phyloP scores from a whole-genome alignment of 2,113 vertebrate species.

The Hemichromis elongatus region DNA sequence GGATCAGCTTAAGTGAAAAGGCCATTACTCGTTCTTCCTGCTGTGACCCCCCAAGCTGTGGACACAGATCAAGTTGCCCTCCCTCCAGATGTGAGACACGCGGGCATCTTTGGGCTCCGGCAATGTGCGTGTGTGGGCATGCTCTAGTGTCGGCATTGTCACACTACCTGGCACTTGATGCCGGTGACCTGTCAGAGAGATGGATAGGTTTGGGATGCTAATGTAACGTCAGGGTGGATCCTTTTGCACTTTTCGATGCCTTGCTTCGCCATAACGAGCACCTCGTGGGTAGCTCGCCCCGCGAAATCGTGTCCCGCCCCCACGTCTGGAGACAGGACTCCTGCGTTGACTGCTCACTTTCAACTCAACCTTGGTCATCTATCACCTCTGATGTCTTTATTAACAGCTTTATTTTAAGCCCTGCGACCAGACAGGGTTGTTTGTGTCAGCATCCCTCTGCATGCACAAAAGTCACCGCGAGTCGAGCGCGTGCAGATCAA shows the following conservation, averaged over 20 bases:
- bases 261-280: slow-evolving; percentile 31
- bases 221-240: slow-evolving; percentile 56
- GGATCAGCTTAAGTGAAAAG: slow-evolving; percentile 67
- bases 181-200: slow-evolving; percentile 72
- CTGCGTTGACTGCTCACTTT: background rate
- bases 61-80: slow-evolving; percentile 58
- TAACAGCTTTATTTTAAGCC: slow-evolving; percentile 58
- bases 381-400: slow-evolving; percentile 48
- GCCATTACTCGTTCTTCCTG: slow-evolving; percentile 41
- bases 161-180: slow-evolving; percentile 68
- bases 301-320: background rate
- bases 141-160: slow-evolving; percentile 65
- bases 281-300: background rate
- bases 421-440: background rate
- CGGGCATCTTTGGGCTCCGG: slow-evolving; percentile 8
- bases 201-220: slow-evolving; percentile 56
- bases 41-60: slow-evolving; percentile 45
- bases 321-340: background rate
- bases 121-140: slow-evolving; percentile 35
- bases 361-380: background rate
- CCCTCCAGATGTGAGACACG: slow-evolving; percentile 70
- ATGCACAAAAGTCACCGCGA: background rate
- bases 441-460: background rate
- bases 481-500: background rate
- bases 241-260: slow-evolving; percentile 39